These are phyloP conservation scores for Muntiacus reevesi DNA, from an alignment of 2,113 vertebrate genomes.

Conservation along the genomic window DNA sequence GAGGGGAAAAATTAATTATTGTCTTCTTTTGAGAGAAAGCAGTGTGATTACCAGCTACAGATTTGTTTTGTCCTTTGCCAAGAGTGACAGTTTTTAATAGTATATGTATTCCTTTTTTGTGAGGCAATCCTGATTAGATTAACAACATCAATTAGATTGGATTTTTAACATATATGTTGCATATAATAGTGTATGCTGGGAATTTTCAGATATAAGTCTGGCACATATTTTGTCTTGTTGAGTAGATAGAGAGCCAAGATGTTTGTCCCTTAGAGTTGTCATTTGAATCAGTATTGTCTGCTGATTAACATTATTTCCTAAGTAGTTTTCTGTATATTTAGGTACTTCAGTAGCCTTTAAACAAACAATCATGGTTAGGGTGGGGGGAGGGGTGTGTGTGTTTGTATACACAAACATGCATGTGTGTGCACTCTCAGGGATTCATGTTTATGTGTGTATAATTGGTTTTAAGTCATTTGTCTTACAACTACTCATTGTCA, in stretches of 20 bases:
- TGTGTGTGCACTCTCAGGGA: neutral
- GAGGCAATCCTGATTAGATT: neutral
- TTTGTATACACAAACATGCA: neutral
- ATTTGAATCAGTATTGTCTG: slow-evolving; percentile 2
- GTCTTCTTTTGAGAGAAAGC: neutral
- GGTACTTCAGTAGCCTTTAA: neutral
- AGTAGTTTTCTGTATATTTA: neutral
- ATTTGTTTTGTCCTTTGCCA: neutral
- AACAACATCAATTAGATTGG: neutral
- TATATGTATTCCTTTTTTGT: neutral
- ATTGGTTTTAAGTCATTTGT: neutral
- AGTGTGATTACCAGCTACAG: neutral
- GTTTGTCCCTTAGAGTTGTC: neutral
- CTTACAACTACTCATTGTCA: neutral
- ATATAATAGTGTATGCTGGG: neutral
- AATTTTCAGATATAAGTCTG: neutral
- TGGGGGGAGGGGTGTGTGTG: neutral
- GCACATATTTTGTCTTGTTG: slow-evolving; percentile 6
- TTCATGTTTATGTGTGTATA: neutral
- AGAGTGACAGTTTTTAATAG: neutral
- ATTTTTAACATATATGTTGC: neutral
- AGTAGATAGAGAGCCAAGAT: neutral
- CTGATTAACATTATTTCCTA: neutral
- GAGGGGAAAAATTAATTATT: neutral
- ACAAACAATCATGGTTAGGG: neutral